These are phyloP conservation scores for Lophotriccus pileatus DNA, from an alignment of 2,797 vertebrate genomes.

Conservation along the genomic window DNA sequence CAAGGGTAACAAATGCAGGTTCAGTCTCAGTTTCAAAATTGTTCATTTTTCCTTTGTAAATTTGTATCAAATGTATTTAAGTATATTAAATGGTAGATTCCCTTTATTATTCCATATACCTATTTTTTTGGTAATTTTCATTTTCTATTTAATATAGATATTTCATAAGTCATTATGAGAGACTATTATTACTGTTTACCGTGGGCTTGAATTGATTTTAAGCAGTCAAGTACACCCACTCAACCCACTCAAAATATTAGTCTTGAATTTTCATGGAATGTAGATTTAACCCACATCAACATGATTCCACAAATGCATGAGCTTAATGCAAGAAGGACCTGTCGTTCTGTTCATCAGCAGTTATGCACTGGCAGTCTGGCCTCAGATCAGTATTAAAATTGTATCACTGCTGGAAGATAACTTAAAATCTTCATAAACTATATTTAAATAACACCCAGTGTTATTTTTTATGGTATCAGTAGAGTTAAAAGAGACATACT, in stretches of 20 bases:
- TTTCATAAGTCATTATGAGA: not conserved
- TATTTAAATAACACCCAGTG: not conserved
- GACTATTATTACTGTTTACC: not conserved
- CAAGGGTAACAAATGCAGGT: not conserved
- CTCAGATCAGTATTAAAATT: not conserved
- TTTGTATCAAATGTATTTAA: not conserved
- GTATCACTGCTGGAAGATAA: not conserved
- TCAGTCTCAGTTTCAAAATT: not conserved
- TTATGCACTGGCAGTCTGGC: not conserved
- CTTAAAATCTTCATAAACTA: not conserved
- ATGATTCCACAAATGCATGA: not conserved
- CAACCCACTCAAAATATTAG: not conserved
- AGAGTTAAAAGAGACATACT: constrained; percentile 40
- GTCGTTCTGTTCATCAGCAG: not conserved
- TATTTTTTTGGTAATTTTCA: not conserved
- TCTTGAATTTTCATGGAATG: not conserved
- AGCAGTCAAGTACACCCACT: not conserved
- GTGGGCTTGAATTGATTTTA: not conserved
- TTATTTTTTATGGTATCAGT: not conserved
- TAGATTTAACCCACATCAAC: not conserved
- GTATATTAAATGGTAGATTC: not conserved
- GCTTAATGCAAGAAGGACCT: not conserved
- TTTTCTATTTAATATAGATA: not conserved
- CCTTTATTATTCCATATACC: not conserved
- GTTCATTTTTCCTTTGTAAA: not conserved